These are phyloP conservation scores for Tuberolachnus salignus DNA, from an alignment of 2,888 invertebrate genomes.

Conservation along the genomic window DNA sequence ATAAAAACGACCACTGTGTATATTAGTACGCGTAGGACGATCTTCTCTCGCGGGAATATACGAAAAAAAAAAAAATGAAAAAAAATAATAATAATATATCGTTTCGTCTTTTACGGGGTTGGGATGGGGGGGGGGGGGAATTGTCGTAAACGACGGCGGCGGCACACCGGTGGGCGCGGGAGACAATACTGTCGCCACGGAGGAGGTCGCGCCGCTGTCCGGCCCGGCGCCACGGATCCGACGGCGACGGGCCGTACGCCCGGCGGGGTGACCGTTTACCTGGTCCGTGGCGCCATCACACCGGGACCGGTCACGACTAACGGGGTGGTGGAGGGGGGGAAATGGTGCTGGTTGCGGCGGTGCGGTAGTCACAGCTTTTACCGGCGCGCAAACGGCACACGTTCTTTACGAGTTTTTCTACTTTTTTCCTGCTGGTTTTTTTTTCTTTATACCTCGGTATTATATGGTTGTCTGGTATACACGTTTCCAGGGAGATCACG, in stretches of 20 bases:
- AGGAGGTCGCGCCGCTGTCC: not conserved
- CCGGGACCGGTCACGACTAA: conserved; percentile 36
- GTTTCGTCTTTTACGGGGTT: not conserved
- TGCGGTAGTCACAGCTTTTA: not conserved
- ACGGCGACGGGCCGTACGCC: conserved; percentile 8
- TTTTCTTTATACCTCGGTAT: not conserved
- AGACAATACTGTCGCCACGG: not conserved
- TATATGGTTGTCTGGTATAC: too few species aligned
- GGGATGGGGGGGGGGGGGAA: too few species aligned
- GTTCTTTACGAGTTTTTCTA: not conserved
- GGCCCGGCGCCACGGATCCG: conserved; percentile 42
- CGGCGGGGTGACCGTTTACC: conserved; percentile 24
- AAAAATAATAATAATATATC: not conserved
- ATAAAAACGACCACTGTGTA: conserved; percentile 6
- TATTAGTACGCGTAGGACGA: too few species aligned
- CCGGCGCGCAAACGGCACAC: not conserved
- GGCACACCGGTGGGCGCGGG: not conserved
- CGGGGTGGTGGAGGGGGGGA: not conserved
- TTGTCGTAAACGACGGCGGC: not conserved
- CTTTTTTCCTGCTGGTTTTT: not conserved
- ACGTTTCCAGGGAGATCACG: conserved; percentile 6
- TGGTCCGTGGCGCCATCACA: conserved; percentile 43
- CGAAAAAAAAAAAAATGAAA: conserved; percentile 1
- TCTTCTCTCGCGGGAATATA: too few species aligned
- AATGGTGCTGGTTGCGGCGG: too few species aligned